These are phyloP conservation scores for Peromyscus maniculatus DNA, from an alignment of 2,113 vertebrate species.

Conservation along the genomic window DNA sequence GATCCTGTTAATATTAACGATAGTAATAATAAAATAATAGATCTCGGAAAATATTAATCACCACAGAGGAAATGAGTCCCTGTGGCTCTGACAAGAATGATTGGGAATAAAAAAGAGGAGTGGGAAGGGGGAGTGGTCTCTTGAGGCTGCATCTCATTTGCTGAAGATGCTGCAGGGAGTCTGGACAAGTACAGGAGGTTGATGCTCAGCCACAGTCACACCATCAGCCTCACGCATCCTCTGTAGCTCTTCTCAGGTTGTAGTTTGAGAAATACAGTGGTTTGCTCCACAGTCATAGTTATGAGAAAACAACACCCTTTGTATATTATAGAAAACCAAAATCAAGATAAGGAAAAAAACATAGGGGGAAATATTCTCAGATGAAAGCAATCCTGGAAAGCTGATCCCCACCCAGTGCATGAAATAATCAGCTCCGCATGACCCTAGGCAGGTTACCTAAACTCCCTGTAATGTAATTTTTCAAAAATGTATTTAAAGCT, in stretches of 20 bases:
- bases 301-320: neutral
- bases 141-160: neutral
- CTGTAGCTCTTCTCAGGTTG: neutral
- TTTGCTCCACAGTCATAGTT: neutral
- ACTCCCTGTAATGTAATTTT: neutral
- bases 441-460: neutral
- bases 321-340: neutral
- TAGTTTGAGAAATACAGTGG: neutral
- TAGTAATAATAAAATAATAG: neutral
- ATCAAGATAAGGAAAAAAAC: neutral
- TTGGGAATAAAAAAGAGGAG: neutral
- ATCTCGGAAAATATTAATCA: neutral
- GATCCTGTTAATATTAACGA: neutral
- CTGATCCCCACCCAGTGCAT: accelerated
- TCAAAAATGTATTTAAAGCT: neutral
- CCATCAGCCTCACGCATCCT: neutral
- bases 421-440: neutral
- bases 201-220: neutral
- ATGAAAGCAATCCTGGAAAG: neutral
- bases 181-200: neutral
- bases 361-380: neutral
- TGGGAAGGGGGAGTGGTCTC: accelerated
- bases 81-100: neutral
- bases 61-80: neutral
- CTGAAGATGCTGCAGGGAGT: neutral